Evolutionary conservation across 2,888 invertebrate species (phyloP).

Genomic region (Rotaria sp.): DNA sequence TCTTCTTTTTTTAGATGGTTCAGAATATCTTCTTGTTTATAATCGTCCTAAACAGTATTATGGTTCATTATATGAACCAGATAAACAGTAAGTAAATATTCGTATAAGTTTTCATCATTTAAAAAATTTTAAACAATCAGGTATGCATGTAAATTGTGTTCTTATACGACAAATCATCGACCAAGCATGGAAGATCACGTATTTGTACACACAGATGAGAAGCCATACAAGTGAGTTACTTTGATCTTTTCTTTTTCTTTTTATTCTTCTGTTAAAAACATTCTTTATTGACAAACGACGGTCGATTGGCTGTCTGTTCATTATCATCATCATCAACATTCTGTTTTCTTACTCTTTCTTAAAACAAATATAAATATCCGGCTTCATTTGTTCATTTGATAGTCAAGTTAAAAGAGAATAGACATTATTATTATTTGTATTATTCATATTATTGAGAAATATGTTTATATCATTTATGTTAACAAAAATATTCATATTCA

Average conservation of each 20-base stretch:
- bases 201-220: conserved; percentile 43
- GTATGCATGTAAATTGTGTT: conserved; percentile 41
- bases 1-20: not conserved
- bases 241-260: conserved; percentile 30
- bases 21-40: conserved; percentile 31
- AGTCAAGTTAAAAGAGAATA: not conserved
- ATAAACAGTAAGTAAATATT: conserved; percentile 36
- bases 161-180: conserved; percentile 41
- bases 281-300: not conserved
- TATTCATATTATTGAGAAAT: not conserved
- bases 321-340: not conserved
- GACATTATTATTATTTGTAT: not conserved
- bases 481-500: not conserved
- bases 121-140: not conserved
- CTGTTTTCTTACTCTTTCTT: not conserved
- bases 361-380: conserved; percentile 19
- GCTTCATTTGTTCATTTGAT: not conserved
- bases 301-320: not conserved
- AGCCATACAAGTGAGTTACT: conserved; percentile 41
- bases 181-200: conserved; percentile 43
- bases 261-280: not conserved
- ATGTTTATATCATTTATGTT: not conserved
- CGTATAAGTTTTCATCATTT: not conserved
- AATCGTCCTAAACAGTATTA: conserved; percentile 41
- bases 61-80: conserved; percentile 40